Conservation (phyloP, 2,797 vertebrate genomes). For the Halcyon badia region DNA sequence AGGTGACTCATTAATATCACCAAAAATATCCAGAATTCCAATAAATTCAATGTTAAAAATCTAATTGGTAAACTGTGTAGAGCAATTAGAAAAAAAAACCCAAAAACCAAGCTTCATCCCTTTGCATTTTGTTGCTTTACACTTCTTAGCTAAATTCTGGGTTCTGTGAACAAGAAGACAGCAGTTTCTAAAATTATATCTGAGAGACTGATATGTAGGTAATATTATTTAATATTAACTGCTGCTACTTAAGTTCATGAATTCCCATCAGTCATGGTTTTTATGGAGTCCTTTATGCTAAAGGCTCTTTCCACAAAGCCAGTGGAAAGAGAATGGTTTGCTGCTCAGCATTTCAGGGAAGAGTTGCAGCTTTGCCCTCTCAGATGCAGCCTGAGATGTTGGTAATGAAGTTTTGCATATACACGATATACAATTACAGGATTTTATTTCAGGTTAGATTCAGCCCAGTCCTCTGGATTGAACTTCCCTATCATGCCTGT, state of each 20-base stretch:
- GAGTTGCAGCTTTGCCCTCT: constrained; percentile 12
- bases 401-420: neutral
- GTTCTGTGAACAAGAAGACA: neutral
- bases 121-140: neutral
- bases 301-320: neutral
- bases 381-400: neutral
- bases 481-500: neutral
- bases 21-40: neutral
- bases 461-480: neutral
- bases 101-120: neutral
- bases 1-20: neutral
- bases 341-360: constrained; percentile 3
- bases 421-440: neutral
- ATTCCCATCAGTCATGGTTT: neutral
- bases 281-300: neutral
- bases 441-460: constrained; percentile 35
- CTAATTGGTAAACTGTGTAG: neutral
- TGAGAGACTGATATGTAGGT: neutral
- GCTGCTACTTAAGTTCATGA: neutral
- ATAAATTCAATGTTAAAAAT: neutral
- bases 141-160: neutral
- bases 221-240: constrained; percentile 39
- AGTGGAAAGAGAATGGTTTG: neutral
- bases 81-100: neutral
- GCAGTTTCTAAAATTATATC: neutral